phyloP scores from a whole-genome alignment of 2,888 invertebrate genomes.

The Lithophane leautieri region DNA sequence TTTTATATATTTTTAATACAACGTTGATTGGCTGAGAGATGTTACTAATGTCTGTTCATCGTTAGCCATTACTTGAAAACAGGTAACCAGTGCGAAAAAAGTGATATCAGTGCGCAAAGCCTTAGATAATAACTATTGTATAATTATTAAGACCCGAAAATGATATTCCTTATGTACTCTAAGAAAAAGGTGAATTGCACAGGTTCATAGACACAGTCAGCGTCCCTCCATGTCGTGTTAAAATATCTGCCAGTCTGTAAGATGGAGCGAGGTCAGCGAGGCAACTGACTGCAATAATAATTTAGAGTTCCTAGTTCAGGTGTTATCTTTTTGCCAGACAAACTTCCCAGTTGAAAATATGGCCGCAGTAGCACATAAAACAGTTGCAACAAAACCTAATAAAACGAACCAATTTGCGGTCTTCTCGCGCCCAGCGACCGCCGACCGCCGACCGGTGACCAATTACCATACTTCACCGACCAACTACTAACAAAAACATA shows the following conservation, averaged over 20 bases:
- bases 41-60: background rate
- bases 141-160: background rate
- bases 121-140: background rate
- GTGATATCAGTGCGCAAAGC: too few relatives aligned
- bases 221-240: background rate
- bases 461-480: constrained; percentile 57
- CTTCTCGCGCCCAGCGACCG: constrained; percentile 18
- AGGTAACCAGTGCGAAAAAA: too few relatives aligned
- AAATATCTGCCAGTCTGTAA: background rate
- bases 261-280: background rate
- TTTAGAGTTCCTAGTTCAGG: constrained; percentile 9
- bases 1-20: background rate
- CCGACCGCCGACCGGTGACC: constrained; percentile 28
- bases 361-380: constrained; percentile 42
- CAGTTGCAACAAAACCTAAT: constrained; percentile 56
- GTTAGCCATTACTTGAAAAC: background rate
- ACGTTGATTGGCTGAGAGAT: background rate
- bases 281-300: constrained; percentile 10
- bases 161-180: too few relatives aligned
- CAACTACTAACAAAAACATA: constrained; percentile 56
- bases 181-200: background rate
- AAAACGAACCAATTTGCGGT: constrained; percentile 58
- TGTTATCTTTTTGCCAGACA: constrained; percentile 25
- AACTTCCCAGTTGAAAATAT: constrained; percentile 34
- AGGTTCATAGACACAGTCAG: too few relatives aligned